A percentile compares a stretch with the other conserved stretches of the same genome.
Evolutionary conservation across 2,888 invertebrate species (phyloP).

Genomic region (Agriopis aurantiaria): DNA sequence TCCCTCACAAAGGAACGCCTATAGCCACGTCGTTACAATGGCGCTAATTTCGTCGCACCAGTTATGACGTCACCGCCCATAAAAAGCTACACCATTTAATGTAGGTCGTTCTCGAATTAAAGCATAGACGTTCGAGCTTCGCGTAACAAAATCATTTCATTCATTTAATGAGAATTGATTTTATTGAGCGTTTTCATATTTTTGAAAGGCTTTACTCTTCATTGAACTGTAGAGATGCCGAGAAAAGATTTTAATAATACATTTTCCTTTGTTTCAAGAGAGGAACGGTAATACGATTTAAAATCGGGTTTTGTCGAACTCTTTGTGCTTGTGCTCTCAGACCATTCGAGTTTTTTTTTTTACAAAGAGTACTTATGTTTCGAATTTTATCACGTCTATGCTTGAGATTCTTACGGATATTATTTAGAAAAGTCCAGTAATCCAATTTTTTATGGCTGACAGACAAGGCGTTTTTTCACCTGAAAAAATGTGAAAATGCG

Average conservation of each 20-base stretch:
- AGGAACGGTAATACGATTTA: conserved; percentile 18
- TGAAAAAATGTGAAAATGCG: no score
- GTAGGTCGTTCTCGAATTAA: conserved; percentile 2
- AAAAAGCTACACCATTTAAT: not conserved
- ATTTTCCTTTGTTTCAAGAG: conserved; percentile 20
- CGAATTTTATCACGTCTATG: conserved; percentile 7
- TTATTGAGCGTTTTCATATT: conserved; percentile 5
- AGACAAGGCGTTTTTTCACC: no score
- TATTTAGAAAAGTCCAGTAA: not conserved
- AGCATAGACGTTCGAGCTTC: conserved; percentile 4
- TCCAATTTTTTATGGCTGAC: no score
- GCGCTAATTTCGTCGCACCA: conserved; percentile 21
- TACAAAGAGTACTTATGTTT: not conserved
- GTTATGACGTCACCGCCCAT: conserved; percentile 16
- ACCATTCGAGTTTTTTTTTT: conserved; percentile 14
- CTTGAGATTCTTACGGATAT: not conserved
- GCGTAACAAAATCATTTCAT: conserved; percentile 8
- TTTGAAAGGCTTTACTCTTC: conserved; percentile 5
- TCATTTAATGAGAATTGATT: conserved; percentile 11
- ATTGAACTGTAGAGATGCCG: conserved; percentile 8
- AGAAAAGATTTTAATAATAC: conserved; percentile 19
- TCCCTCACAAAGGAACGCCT: conserved; percentile 17
- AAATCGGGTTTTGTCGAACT: conserved; percentile 15
- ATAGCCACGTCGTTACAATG: conserved; percentile 21
- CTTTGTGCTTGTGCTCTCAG: conserved; percentile 15